Evolutionary conservation across 2,113 vertebrate species (phyloP).

Genomic region (Ammodytes marinus): DNA sequence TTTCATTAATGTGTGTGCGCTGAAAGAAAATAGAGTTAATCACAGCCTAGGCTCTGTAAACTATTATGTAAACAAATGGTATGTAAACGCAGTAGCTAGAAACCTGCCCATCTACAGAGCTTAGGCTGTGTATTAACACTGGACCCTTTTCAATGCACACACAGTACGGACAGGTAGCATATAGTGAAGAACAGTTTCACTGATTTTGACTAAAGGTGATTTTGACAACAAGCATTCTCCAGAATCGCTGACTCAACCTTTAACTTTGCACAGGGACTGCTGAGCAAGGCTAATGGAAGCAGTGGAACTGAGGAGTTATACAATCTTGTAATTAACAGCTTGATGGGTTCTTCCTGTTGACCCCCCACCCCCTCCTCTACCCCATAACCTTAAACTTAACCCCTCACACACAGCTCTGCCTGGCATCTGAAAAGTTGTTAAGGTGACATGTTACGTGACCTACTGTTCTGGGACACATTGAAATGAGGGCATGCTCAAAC

Average conservation of each 20-base stretch:
- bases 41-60: no score
- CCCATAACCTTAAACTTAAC: not conserved
- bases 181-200: slow-evolving; percentile 16
- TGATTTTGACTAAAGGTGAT: not conserved
- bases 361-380: not conserved
- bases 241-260: not conserved
- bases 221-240: no score
- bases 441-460: slow-evolving; percentile 22
- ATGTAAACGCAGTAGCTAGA: no score
- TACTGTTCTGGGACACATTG: slow-evolving; percentile 27
- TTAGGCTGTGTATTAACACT: no score
- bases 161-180: no score
- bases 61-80: no score
- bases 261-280: slow-evolving; percentile 31
- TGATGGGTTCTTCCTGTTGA: slow-evolving; percentile 40
- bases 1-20: no score
- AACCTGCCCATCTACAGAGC: no score
- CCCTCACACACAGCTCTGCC: not conserved
- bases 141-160: no score
- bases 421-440: slow-evolving; percentile 36
- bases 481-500: slow-evolving; percentile 14
- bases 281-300: slow-evolving; percentile 21
- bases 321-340: slow-evolving; percentile 62
- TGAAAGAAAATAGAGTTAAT: no score
- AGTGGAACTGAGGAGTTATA: slow-evolving; percentile 58